Conservation (phyloP, 2,113 vertebrate genomes). For the Deroptyus accipitrinus region DNA sequence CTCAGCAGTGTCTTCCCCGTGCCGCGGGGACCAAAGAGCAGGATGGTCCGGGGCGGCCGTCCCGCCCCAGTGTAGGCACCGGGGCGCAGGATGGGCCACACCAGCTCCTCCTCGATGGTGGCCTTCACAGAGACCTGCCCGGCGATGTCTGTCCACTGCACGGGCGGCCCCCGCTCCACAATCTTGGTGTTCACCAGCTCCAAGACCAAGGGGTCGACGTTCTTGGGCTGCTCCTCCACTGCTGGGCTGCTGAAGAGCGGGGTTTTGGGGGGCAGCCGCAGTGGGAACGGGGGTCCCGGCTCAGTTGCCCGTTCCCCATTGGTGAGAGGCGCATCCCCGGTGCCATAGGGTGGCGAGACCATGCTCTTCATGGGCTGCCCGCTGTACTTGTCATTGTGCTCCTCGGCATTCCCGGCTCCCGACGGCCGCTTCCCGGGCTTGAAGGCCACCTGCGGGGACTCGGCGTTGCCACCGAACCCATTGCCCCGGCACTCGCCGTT, state of each 20-base stretch:
- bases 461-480: slow-evolving; percentile 73
- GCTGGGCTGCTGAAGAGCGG: slow-evolving; percentile 50
- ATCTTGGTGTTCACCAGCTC: slow-evolving; percentile 87
- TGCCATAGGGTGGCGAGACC: slow-evolving; percentile 80
- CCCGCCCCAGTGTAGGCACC: slow-evolving; percentile 56
- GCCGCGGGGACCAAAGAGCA: slow-evolving; percentile 92
- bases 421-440: slow-evolving; percentile 80
- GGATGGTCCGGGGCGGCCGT: slow-evolving; percentile 81
- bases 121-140: slow-evolving; percentile 88
- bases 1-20: slow-evolving; percentile 87
- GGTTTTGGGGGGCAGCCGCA: slow-evolving; percentile 66
- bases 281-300: slow-evolving; percentile 6
- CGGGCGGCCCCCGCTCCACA: slow-evolving; percentile 84
- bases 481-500: slow-evolving; percentile 85
- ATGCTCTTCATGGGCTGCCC: slow-evolving; percentile 77
- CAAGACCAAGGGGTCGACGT: slow-evolving; percentile 80
- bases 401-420: neutral
- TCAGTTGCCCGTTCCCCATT: slow-evolving; percentile 75
- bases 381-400: slow-evolving; percentile 70
- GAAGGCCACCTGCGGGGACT: slow-evolving; percentile 72
- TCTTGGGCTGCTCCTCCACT: slow-evolving; percentile 80
- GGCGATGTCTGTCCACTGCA: slow-evolving; percentile 89
- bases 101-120: slow-evolving; percentile 89
- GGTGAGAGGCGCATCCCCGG: slow-evolving; percentile 70
- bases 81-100: slow-evolving; percentile 89